Evolutionary conservation across 2,888 invertebrate genomes (phyloP).

Genomic region (Cephalotes varians): DNA sequence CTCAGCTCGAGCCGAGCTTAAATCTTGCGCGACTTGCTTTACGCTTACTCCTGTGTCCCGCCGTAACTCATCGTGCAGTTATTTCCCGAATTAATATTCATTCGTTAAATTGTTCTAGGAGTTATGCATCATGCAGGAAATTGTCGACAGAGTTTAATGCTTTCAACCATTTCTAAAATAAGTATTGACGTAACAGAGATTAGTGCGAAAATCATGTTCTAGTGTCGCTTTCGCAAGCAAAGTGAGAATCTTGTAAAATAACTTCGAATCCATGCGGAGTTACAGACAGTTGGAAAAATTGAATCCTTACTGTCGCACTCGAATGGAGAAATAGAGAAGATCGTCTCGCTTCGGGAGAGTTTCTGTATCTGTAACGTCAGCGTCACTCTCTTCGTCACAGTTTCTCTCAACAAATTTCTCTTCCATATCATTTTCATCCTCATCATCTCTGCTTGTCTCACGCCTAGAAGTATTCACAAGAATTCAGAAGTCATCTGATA

Average conservation of each 20-base stretch:
- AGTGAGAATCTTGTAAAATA: conserved; percentile 24
- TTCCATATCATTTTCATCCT: conserved; percentile 16
- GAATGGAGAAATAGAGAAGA: conserved; percentile 38
- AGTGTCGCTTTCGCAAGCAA: not conserved
- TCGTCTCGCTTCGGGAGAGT: conserved; percentile 32
- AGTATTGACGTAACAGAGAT: not conserved
- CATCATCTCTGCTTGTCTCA: not conserved
- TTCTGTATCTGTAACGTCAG: conserved; percentile 37
- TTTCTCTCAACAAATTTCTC: conserved; percentile 30
- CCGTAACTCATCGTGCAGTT: conserved; percentile 6
- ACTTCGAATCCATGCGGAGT: not conserved
- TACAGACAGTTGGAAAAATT: conserved; percentile 48
- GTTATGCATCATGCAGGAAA: not conserved
- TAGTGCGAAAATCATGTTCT: not conserved
- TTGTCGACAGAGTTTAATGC: not conserved
- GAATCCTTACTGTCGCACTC: conserved; percentile 55
- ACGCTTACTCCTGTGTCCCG: not conserved
- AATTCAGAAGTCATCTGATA: conserved; percentile 1
- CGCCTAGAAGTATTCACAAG: conserved; percentile 39
- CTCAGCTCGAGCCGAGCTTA: conserved; percentile 11
- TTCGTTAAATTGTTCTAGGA: conserved; percentile 23
- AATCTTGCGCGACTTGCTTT: conserved; percentile 16
- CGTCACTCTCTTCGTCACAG: conserved; percentile 42
- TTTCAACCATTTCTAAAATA: not conserved
- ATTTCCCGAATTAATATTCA: conserved; percentile 27